These are phyloP conservation scores for Semaprochilodus insignis DNA, from an alignment of 2,797 vertebrate species.

Conservation along the genomic window DNA sequence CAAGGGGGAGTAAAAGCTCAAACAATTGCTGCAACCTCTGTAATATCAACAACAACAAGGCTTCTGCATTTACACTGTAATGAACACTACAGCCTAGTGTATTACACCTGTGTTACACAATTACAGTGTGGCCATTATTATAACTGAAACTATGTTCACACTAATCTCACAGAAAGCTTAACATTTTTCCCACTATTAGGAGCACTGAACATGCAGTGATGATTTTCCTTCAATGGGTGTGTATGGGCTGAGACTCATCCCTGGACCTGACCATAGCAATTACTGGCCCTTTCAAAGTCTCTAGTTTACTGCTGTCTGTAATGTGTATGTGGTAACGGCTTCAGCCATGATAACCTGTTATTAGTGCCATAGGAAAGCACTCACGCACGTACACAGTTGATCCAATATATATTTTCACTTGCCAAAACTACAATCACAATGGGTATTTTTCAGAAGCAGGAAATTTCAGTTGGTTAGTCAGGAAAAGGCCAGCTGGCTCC, in stretches of 20 bases:
- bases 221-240: background rate
- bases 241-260: background rate
- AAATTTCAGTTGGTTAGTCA: slow-evolving; percentile 15
- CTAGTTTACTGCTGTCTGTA: slow-evolving; percentile 21
- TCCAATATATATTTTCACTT: slow-evolving; percentile 12
- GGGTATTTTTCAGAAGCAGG: slow-evolving; percentile 33
- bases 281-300: slow-evolving; percentile 1
- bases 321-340: slow-evolving; percentile 11
- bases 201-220: background rate
- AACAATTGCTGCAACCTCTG: background rate
- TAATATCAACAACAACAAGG: background rate
- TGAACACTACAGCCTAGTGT: background rate
- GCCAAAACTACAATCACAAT: slow-evolving; percentile 41
- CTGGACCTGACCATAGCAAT: slow-evolving; percentile 23
- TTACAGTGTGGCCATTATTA: slow-evolving; percentile 1
- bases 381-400: slow-evolving; percentile 10
- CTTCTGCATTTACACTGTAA: background rate
- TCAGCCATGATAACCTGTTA: slow-evolving; percentile 13
- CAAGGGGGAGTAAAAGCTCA: slow-evolving; percentile 50
- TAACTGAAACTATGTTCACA: background rate
- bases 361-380: slow-evolving; percentile 2
- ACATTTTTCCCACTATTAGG: background rate
- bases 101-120: background rate
- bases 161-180: background rate
- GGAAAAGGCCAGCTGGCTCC: background rate